Evolutionary conservation across 2,888 invertebrate species (phyloP).

Genomic region (Dendrolimus houi): DNA sequence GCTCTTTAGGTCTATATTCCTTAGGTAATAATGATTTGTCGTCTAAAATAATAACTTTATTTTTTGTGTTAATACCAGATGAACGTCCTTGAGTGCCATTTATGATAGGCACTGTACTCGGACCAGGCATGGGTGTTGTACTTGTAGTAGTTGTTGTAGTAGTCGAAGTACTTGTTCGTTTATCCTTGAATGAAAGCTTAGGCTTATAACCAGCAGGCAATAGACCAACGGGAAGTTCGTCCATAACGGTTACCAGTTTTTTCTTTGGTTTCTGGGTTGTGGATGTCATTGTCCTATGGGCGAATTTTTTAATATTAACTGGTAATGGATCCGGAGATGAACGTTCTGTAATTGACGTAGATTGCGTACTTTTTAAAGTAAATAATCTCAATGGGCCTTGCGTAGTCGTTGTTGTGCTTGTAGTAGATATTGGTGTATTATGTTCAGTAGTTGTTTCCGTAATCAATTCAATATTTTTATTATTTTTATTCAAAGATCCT

Average conservation of each 20-base stretch:
- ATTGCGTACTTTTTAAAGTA: slow-evolving; percentile 67
- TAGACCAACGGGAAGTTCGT: slow-evolving; percentile 74
- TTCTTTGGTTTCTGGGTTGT: slow-evolving; percentile 63
- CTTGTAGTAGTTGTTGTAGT: slow-evolving; percentile 41
- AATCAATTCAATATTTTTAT: slow-evolving; percentile 80
- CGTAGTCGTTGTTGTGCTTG: slow-evolving; percentile 37
- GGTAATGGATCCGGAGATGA: slow-evolving; percentile 77
- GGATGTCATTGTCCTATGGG: slow-evolving; percentile 63
- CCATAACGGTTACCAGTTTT: slow-evolving; percentile 72
- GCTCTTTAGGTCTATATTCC: slow-evolving; percentile 68
- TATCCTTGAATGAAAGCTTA: slow-evolving; percentile 69
- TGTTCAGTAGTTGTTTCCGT: slow-evolving; percentile 70
- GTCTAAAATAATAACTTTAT: slow-evolving; percentile 74
- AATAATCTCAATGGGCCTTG: slow-evolving; percentile 56
- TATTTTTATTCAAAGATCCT: slow-evolving; percentile 82
- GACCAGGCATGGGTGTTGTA: slow-evolving; percentile 18
- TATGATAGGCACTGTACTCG: slow-evolving; percentile 33
- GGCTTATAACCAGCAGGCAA: slow-evolving; percentile 80
- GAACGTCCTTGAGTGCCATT: slow-evolving; percentile 68
- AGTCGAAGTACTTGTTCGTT: slow-evolving; percentile 70
- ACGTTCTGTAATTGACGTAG: slow-evolving; percentile 64
- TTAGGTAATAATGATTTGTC: slow-evolving; percentile 72
- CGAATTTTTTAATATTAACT: slow-evolving; percentile 80
- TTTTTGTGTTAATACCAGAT: slow-evolving; percentile 74
- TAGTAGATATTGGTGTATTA: slow-evolving; percentile 32